Percentiles rank a stretch among this genome's conserved stretches.
Evolutionary conservation across 2,113 vertebrate species (phyloP).

Genomic region (Aythya baeri): DNA sequence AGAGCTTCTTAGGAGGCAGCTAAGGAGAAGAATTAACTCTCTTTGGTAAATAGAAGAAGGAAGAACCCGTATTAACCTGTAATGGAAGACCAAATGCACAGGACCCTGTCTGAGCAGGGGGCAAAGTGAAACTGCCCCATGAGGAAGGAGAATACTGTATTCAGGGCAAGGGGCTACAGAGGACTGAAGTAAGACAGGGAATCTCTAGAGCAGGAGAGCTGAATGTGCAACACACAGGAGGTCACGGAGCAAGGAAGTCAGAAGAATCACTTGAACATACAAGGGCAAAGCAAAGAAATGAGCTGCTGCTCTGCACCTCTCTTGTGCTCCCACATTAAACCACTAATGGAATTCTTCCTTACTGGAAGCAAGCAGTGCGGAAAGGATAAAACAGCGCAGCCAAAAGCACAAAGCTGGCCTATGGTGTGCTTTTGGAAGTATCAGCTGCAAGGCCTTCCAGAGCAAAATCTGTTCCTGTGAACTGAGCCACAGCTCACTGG

Average conservation of each 20-base stretch:
- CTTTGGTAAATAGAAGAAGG: neutral
- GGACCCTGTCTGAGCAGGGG: neutral
- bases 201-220: neutral
- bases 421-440: neutral
- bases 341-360: neutral
- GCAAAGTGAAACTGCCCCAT: neutral
- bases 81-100: rapidly evolving
- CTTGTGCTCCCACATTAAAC: neutral
- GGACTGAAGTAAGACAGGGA: rapidly evolving
- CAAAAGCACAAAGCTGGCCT: neutral
- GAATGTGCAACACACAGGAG: neutral
- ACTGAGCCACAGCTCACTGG: neutral
- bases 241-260: neutral
- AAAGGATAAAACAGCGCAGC: neutral
- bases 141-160: neutral
- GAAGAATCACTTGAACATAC: neutral
- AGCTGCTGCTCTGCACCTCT: neutral
- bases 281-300: neutral
- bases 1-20: neutral
- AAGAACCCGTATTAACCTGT: neutral
- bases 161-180: neutral
- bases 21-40: neutral
- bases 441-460: neutral
- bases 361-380: neutral
- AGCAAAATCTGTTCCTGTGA: neutral